Evolutionary conservation across 2,113 vertebrate genomes (phyloP).

Genomic region (Clarias magur): DNA sequence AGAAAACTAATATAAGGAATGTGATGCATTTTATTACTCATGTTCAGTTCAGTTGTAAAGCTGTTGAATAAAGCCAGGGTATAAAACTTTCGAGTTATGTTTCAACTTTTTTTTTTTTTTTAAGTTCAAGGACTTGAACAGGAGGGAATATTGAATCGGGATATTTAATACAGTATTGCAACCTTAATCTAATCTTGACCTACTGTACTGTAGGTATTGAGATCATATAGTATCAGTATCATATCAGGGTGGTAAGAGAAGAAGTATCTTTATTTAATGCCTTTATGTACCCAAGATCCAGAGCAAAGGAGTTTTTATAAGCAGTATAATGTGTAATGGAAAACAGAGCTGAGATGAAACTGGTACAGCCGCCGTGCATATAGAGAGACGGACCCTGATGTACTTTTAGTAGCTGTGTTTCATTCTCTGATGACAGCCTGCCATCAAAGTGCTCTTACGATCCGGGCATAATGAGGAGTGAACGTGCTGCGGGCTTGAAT

Average conservation of each 20-base stretch:
- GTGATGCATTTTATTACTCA: too few relatives aligned
- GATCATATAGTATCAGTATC: too few relatives aligned
- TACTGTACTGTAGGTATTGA: too few relatives aligned
- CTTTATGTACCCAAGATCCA: neutral
- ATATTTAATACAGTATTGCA: too few relatives aligned
- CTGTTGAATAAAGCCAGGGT: too few relatives aligned
- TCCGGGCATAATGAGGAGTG: neutral
- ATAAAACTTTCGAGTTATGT: too few relatives aligned
- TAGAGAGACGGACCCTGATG: neutral
- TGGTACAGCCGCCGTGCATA: neutral
- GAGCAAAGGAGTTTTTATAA: neutral
- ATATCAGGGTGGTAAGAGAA: neutral
- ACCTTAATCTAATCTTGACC: too few relatives aligned
- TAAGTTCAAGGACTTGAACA: too few relatives aligned
- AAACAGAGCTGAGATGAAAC: neutral
- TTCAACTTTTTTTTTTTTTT: too few relatives aligned
- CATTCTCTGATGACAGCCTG: neutral
- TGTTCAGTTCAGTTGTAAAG: too few relatives aligned
- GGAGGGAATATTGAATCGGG: too few relatives aligned
- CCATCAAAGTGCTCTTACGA: neutral
- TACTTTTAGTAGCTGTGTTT: neutral
- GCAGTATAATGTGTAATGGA: neutral
- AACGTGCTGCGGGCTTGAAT: neutral
- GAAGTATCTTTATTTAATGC: neutral
- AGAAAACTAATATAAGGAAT: too few relatives aligned